Evolutionary conservation across 2,888 invertebrate genomes (phyloP).

Genomic region (Xanthia icteritia): DNA sequence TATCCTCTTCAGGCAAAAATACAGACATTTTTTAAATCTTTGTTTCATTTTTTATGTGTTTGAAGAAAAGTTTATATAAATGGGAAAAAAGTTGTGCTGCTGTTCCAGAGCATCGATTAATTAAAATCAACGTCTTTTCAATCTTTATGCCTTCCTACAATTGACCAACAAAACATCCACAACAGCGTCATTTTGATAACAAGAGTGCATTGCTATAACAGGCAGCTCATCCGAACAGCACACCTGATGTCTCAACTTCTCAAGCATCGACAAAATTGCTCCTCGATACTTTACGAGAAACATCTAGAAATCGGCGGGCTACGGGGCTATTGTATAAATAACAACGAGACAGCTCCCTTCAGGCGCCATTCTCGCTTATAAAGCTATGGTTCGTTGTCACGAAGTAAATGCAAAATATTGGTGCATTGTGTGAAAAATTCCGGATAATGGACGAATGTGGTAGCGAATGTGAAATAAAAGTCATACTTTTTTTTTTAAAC

Average conservation of each 20-base stretch:
- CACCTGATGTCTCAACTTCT: slow-evolving; percentile 54
- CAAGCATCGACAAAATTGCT: slow-evolving; percentile 65
- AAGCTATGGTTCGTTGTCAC: slow-evolving; percentile 53
- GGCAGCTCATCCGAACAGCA: slow-evolving; percentile 24
- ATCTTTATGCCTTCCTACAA: neutral
- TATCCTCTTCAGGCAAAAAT: too few relatives aligned
- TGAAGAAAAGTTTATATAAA: too few relatives aligned
- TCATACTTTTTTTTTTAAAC: slow-evolving; percentile 35
- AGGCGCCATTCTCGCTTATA: slow-evolving; percentile 53
- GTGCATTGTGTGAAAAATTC: slow-evolving; percentile 53
- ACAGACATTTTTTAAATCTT: too few relatives aligned
- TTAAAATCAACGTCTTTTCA: neutral
- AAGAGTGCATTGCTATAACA: slow-evolving; percentile 26
- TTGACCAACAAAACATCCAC: neutral
- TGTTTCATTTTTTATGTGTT: too few relatives aligned
- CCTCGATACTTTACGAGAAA: slow-evolving; percentile 59
- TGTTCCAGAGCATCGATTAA: neutral
- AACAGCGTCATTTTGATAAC: slow-evolving; percentile 18
- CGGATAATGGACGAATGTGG: slow-evolving; percentile 25
- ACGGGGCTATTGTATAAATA: slow-evolving; percentile 64
- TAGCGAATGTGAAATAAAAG: slow-evolving; percentile 39
- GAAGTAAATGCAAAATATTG: slow-evolving; percentile 57
- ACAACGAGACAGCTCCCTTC: slow-evolving; percentile 57
- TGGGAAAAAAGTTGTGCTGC: too few relatives aligned
- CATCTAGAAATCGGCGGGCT: slow-evolving; percentile 53